These are phyloP conservation scores for Tenthredo mesomela DNA, from an alignment of 2,888 invertebrate genomes.

Conservation along the genomic window DNA sequence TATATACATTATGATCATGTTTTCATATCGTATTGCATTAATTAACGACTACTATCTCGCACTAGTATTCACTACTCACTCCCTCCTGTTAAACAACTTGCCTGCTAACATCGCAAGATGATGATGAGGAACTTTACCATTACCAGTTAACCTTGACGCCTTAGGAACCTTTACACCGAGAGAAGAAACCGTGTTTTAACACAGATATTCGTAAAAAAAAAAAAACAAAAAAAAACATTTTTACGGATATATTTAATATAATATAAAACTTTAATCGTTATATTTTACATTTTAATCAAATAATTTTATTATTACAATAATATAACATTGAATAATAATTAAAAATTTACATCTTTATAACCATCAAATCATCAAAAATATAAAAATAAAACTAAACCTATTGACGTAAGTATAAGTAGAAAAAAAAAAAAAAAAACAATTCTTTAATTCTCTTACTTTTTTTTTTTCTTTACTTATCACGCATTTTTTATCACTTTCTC, in stretches of 20 bases:
- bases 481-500: background rate
- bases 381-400: background rate
- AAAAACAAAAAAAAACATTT: too few species aligned
- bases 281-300: too few species aligned
- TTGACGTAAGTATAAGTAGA: background rate
- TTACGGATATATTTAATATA: too few species aligned
- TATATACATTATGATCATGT: background rate
- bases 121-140: conserved; percentile 23
- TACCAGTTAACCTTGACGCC: conserved; percentile 42
- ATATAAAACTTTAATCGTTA: too few species aligned
- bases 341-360: too few species aligned
- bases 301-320: too few species aligned
- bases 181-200: too few species aligned
- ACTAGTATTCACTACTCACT: conserved; percentile 4
- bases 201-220: too few species aligned
- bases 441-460: too few species aligned
- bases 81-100: background rate
- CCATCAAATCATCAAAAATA: background rate
- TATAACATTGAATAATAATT: too few species aligned
- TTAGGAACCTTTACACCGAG: background rate
- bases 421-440: background rate
- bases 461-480: too few species aligned
- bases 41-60: too few species aligned
- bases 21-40: conserved; percentile 11
- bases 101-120: background rate